These are phyloP conservation scores for Arizona elegans DNA, from an alignment of 2,113 vertebrate genomes.

Conservation along the genomic window DNA sequence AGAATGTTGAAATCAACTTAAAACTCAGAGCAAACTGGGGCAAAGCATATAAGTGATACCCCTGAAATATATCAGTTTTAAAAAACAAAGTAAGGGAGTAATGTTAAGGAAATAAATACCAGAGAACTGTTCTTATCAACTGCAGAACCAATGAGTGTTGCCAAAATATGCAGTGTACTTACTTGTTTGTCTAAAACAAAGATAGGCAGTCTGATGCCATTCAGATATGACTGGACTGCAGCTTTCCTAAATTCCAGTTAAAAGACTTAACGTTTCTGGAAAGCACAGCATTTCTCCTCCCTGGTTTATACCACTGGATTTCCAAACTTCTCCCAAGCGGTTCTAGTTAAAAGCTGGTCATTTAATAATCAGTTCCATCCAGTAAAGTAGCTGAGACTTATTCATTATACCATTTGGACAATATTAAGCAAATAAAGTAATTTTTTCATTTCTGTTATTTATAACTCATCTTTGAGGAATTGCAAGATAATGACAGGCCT, in stretches of 20 bases:
- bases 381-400: background rate
- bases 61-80: background rate
- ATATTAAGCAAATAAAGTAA: background rate
- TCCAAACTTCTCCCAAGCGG: background rate
- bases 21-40: slow-evolving; percentile 62
- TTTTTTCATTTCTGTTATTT: background rate
- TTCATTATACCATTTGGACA: background rate
- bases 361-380: background rate
- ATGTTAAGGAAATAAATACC: background rate
- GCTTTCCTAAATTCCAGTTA: background rate
- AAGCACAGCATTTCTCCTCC: background rate
- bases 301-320: background rate
- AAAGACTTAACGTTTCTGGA: background rate
- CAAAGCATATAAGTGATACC: slow-evolving; percentile 64
- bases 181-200: background rate
- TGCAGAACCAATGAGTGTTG: background rate
- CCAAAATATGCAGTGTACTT: background rate
- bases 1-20: slow-evolving; percentile 52
- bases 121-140: background rate
- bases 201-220: background rate
- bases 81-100: slow-evolving; percentile 10
- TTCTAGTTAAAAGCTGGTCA: background rate
- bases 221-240: background rate
- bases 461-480: background rate
- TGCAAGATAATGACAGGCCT: background rate